A percentile compares a stretch with the other conserved stretches of the same genome.
These are phyloP conservation scores for Grus americana DNA, from an alignment of 2,113 vertebrate genomes.

Conservation along the genomic window DNA sequence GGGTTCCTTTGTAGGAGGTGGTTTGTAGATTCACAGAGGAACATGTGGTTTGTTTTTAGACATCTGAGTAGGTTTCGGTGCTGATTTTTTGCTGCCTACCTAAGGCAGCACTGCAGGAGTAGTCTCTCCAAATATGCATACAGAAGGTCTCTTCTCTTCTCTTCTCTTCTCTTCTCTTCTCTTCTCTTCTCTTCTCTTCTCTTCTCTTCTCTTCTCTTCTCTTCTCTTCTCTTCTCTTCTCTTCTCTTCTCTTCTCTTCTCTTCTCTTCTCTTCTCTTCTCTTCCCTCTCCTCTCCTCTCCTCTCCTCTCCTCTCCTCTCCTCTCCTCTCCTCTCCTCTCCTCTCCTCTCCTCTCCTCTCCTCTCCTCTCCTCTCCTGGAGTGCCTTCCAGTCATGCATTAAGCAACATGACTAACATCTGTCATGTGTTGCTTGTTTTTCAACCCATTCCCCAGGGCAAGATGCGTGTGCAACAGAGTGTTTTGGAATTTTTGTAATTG, in stretches of 20 bases:
- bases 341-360: too few species aligned
- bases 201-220: background rate
- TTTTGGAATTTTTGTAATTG: background rate
- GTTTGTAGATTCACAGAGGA: background rate
- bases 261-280: too few species aligned
- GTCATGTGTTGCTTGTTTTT: slow-evolving; percentile 22
- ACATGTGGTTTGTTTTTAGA: background rate
- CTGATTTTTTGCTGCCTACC: too few species aligned
- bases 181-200: too few species aligned
- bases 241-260: too few species aligned
- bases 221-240: too few species aligned
- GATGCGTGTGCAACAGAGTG: background rate
- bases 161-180: too few species aligned
- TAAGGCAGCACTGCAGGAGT: background rate
- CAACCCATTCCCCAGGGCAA: background rate
- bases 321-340: too few species aligned
- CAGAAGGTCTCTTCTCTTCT: background rate
- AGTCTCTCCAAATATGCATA: background rate
- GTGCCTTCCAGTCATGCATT: slow-evolving; percentile 15
- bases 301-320: too few species aligned
- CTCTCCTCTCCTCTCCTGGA: too few species aligned
- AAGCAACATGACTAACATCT: background rate
- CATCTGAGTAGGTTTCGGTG: background rate
- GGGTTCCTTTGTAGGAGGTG: background rate
- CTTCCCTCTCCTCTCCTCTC: background rate